Conservation (phyloP, 2,113 vertebrate species). For the Urocitellus parryii region DNA sequence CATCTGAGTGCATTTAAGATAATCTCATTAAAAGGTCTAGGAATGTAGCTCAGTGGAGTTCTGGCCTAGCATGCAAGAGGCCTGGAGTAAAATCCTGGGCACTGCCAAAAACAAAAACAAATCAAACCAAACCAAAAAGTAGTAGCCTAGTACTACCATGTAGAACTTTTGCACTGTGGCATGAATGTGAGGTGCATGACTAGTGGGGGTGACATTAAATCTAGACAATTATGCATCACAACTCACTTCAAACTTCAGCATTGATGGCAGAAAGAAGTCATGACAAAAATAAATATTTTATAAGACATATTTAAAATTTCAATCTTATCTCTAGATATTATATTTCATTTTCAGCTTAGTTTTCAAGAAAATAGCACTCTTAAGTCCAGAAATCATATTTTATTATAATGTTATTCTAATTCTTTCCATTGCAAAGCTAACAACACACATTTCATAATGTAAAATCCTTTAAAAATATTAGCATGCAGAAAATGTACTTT, state of each 20-base stretch:
- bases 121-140: not conserved
- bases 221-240: not conserved
- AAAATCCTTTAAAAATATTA: conserved; percentile 56
- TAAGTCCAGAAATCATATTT: conserved; percentile 40
- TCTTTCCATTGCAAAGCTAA: conserved; percentile 55
- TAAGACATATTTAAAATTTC: not conserved
- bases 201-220: not conserved
- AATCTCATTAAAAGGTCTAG: not conserved
- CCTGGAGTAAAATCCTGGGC: not conserved
- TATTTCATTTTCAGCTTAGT: not conserved
- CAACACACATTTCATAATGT: conserved; percentile 36
- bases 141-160: not conserved
- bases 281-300: not conserved
- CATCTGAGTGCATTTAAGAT: not conserved
- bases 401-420: conserved; percentile 47
- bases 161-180: not conserved
- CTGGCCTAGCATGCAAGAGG: not conserved
- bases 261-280: not conserved
- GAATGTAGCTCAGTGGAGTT: not conserved
- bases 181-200: not conserved
- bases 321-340: conserved; percentile 28
- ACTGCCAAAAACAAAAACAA: not conserved
- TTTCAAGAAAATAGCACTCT: conserved; percentile 38
- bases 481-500: conserved; percentile 47
- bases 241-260: not conserved